phyloP scores from a whole-genome alignment of 2,888 invertebrate species.

The Artemia sinica region DNA sequence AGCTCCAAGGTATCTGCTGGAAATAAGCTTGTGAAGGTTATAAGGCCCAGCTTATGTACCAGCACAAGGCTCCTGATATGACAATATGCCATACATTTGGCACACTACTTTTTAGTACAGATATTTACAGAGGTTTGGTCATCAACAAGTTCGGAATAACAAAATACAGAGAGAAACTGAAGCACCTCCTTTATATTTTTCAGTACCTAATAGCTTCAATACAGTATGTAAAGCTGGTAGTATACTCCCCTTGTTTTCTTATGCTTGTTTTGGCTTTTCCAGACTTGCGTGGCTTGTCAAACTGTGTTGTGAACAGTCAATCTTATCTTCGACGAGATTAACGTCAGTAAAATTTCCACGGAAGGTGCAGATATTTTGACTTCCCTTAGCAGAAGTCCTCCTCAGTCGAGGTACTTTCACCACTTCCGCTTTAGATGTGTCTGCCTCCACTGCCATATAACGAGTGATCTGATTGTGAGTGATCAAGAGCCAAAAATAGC shows the following conservation, averaged over 20 bases:
- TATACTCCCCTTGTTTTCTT: conserved; percentile 9
- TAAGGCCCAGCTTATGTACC: conserved; percentile 7
- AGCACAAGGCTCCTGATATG: conserved; percentile 7
- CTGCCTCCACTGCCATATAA: conserved; percentile 7
- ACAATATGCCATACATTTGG: conserved; percentile 9
- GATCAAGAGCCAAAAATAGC: neutral
- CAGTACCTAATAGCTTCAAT: conserved; percentile 9
- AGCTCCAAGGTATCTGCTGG: conserved; percentile 7
- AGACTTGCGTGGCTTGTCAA: conserved; percentile 10
- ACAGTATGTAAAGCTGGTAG: conserved; percentile 6
- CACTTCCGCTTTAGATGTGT: conserved; percentile 9
- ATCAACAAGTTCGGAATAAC: conserved; percentile 6
- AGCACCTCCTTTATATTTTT: conserved; percentile 8
- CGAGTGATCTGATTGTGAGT: neutral
- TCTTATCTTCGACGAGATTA: too few relatives aligned
- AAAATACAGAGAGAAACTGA: conserved; percentile 9
- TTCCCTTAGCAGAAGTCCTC: conserved; percentile 7
- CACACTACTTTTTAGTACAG: conserved; percentile 9
- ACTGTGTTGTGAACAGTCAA: conserved; percentile 9
- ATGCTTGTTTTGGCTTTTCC: conserved; percentile 6
- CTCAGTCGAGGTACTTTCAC: conserved; percentile 3
- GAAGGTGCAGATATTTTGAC: conserved; percentile 6
- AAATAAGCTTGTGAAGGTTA: neutral
- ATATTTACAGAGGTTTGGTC: neutral
- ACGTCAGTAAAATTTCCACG: conserved; percentile 4